phyloP scores from a whole-genome alignment of 2,888 invertebrate species.

The Xiphydria camelus region DNA sequence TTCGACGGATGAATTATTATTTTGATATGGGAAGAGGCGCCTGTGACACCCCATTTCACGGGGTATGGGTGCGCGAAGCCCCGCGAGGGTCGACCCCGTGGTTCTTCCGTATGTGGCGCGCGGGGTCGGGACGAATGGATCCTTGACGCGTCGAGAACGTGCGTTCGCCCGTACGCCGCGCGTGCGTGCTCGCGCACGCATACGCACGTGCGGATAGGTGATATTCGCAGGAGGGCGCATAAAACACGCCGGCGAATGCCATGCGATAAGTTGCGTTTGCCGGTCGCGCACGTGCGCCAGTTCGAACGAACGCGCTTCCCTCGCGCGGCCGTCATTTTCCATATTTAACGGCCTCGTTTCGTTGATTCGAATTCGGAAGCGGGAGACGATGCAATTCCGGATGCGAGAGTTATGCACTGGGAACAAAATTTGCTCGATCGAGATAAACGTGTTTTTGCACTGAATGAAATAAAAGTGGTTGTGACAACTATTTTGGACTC shows the following conservation, averaged over 20 bases:
- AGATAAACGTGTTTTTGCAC: too few relatives aligned
- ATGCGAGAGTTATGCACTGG: too few relatives aligned
- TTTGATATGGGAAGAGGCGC: conserved; percentile 23
- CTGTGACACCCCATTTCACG: conserved; percentile 31
- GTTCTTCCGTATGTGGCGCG: not conserved
- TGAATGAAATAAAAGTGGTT: too few relatives aligned
- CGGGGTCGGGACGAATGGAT: not conserved
- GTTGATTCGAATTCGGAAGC: too few relatives aligned
- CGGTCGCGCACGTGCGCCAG: not conserved
- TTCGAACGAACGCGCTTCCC: conserved; percentile 27
- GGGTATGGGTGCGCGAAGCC: conserved; percentile 18
- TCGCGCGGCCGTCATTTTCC: conserved; percentile 30
- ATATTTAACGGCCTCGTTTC: too few relatives aligned
- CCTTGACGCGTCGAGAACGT: not conserved
- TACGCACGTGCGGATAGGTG: too few relatives aligned
- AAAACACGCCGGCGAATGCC: too few relatives aligned
- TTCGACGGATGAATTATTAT: conserved; percentile 40
- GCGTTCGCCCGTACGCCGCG: not conserved
- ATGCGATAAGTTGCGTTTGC: too few relatives aligned
- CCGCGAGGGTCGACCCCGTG: not conserved
- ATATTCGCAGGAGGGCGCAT: too few relatives aligned
- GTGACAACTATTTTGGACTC: too few relatives aligned
- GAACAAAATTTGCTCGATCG: too few relatives aligned
- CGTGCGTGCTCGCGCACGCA: not conserved
- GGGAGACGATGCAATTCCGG: too few relatives aligned